Percentiles rank a stretch among this genome's conserved stretches.
Evolutionary conservation across 2,113 vertebrate genomes (phyloP).

Genomic region (Amphiprion percula): DNA sequence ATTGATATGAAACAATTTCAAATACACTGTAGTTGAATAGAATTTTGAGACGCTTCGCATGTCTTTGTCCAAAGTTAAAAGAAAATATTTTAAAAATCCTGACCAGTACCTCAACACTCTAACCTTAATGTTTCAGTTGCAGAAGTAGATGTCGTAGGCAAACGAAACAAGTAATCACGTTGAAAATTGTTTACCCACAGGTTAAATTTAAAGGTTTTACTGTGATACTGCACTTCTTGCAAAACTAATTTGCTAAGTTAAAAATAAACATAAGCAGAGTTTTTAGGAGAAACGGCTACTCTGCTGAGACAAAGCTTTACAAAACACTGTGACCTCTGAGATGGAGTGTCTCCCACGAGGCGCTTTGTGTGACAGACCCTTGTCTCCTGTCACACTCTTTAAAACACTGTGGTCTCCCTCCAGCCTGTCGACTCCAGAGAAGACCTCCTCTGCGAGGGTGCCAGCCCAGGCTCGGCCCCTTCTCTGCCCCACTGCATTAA

Average conservation of each 20-base stretch:
- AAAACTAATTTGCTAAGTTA: not conserved
- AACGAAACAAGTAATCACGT: not conserved
- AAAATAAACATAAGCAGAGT: not conserved
- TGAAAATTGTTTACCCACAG: too few species aligned
- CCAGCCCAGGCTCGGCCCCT: slow-evolving; percentile 53
- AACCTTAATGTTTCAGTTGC: not conserved
- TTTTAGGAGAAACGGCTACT: not conserved
- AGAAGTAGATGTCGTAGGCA: not conserved
- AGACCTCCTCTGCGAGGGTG: slow-evolving; percentile 72
- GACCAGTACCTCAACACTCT: too few species aligned
- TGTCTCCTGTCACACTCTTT: slow-evolving; percentile 62
- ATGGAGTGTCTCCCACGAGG: slow-evolving; percentile 16
- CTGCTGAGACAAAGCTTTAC: slow-evolving; percentile 16
- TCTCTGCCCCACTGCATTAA: slow-evolving; percentile 75
- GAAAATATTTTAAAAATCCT: not conserved
- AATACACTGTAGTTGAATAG: slow-evolving; percentile 8
- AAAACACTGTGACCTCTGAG: slow-evolving; percentile 21
- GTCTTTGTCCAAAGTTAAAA: not conserved
- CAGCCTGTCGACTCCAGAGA: slow-evolving; percentile 53
- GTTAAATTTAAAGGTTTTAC: not conserved
- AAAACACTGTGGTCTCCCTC: slow-evolving; percentile 50
- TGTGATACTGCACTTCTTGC: not conserved
- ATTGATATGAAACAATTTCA: not conserved
- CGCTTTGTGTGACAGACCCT: slow-evolving; percentile 57
- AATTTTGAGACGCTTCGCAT: not conserved